A percentile compares a stretch with the other conserved stretches of the same genome.
These are phyloP conservation scores for Nomada lathburiana DNA, from an alignment of 2,888 invertebrate genomes.

Conservation along the genomic window DNA sequence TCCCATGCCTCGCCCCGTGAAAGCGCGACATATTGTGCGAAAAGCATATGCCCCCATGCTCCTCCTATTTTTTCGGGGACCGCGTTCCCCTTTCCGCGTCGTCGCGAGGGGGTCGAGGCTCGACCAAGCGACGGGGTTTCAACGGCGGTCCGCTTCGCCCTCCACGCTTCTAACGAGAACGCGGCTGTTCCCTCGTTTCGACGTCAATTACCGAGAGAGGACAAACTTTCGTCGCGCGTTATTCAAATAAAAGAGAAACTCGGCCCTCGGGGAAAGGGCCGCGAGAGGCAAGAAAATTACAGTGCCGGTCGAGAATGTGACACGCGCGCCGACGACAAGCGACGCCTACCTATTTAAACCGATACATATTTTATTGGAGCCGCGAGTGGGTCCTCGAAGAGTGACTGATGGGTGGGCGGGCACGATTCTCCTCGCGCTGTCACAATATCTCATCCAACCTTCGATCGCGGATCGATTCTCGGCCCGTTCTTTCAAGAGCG, in stretches of 20 bases:
- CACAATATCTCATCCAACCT: slow-evolving; percentile 72
- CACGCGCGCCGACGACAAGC: slow-evolving; percentile 64
- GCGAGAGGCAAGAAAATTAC: slow-evolving; percentile 68
- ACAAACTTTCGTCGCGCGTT: slow-evolving; percentile 11
- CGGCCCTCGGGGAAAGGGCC: neutral
- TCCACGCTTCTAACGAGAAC: too few species aligned
- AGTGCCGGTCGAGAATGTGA: slow-evolving; percentile 58
- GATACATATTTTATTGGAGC: slow-evolving; percentile 78
- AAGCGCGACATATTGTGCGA: slow-evolving; percentile 76
- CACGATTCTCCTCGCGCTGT: slow-evolving; percentile 70
- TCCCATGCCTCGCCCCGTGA: slow-evolving; percentile 68
- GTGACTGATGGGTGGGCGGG: slow-evolving; percentile 78
- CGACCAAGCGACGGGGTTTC: neutral
- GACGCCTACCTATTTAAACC: slow-evolving; percentile 75
- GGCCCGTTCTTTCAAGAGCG: neutral
- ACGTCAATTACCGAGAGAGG: neutral
- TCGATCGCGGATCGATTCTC: slow-evolving; percentile 23
- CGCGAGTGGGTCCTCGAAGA: slow-evolving; percentile 38
- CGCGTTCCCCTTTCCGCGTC: neutral
- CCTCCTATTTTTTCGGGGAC: slow-evolving; percentile 40
- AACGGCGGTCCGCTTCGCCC: too few species aligned
- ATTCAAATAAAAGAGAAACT: slow-evolving; percentile 1
- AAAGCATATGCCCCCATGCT: slow-evolving; percentile 70
- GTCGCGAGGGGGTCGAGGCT: neutral
- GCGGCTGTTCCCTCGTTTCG: too few species aligned